Base-by-base conservation (phyloP, 2,113 vertebrate species). In the Hyaena hyaena region DNA sequence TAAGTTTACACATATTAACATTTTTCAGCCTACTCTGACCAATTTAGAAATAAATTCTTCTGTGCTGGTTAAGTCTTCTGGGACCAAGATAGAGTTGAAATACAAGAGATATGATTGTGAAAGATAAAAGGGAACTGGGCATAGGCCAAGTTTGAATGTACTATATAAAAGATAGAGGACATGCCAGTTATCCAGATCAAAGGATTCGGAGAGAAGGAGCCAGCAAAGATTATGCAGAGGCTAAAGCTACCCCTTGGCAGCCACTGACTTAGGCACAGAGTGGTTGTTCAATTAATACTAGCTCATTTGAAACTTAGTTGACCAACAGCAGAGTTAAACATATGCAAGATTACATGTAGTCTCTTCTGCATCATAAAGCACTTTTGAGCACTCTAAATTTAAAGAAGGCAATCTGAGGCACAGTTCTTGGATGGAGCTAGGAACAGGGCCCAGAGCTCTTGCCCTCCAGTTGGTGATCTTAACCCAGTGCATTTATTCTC, bases 261-360 rank as follows among this genome's bases (percentile, higher is more conserved):
- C 80, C 90, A 82, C 2, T 71, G 76, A 73, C 73, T 93, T 79
- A 82, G 77, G 53, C 71, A n/a, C 28, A 81, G 65, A 14, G 33
- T 66, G 71, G n/a, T 89, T 94, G 16, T 88, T 95, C 71, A 95
- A 15, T 88, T 88, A 90, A 88, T 55, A 55, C 39, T 74, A 90
- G 77, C 69, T 61, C n/a, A 82, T 92, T 90, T 92, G 84, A 85
- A 95, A 95, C 21, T 81, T 88, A 80, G 12, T 68, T 81, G 84
- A 92, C 87, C 88, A 93, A 76, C 48, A 93, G 68, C 45, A 65
- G 43, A 96, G 69, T 88, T 82, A 97, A 93, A 83, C 79, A 81
- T 69, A 45, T 79, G 31, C 28, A 76, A 58, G 81, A 65, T 97
- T 21, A 48, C 43, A 73, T 24, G 45, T 16, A 92, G 63, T 35